A percentile compares a stretch with the other conserved stretches of the same genome.
Evolutionary conservation across 2,888 invertebrate genomes (phyloP).

Genomic region (Eupithecia inturbata): DNA sequence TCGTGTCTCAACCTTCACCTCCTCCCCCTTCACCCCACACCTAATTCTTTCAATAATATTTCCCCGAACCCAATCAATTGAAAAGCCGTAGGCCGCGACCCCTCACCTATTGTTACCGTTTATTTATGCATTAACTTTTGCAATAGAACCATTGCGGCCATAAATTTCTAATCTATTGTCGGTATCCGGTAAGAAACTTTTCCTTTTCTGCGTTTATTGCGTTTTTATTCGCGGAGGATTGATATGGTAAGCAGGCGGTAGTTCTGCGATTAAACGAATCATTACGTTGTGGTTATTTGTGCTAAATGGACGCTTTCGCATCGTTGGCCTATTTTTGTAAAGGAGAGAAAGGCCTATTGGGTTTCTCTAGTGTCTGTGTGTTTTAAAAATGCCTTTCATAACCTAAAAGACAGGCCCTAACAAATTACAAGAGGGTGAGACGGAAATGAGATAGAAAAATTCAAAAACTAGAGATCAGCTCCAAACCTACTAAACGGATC

Average conservation of each 20-base stretch:
- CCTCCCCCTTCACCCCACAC: constrained; percentile 8
- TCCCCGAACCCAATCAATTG: constrained; percentile 33
- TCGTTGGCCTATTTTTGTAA: constrained; percentile 11
- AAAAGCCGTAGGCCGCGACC: constrained; percentile 38
- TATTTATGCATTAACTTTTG: constrained; percentile 81
- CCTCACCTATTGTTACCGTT: constrained; percentile 73
- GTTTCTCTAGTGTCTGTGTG: background rate
- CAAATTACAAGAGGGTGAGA: background rate
- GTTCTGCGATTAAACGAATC: constrained; percentile 63
- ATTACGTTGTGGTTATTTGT: constrained; percentile 55
- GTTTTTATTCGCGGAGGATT: constrained; percentile 60
- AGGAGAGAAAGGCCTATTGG: background rate
- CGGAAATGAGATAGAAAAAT: background rate
- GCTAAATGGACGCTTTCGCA: constrained; percentile 19
- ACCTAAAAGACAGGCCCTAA: background rate
- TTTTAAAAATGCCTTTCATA: background rate
- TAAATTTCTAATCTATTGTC: constrained; percentile 65
- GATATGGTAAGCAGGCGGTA: constrained; percentile 64
- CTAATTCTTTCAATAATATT: constrained; percentile 37
- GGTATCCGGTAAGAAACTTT: constrained; percentile 49
- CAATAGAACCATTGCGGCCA: constrained; percentile 73
- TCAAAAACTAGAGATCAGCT: background rate
- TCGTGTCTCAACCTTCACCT: background rate
- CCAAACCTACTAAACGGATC: background rate
- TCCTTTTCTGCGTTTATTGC: constrained; percentile 54